Base-by-base conservation (phyloP, 1,140 invertebrate species). In the Conus ventricosus region DNA sequence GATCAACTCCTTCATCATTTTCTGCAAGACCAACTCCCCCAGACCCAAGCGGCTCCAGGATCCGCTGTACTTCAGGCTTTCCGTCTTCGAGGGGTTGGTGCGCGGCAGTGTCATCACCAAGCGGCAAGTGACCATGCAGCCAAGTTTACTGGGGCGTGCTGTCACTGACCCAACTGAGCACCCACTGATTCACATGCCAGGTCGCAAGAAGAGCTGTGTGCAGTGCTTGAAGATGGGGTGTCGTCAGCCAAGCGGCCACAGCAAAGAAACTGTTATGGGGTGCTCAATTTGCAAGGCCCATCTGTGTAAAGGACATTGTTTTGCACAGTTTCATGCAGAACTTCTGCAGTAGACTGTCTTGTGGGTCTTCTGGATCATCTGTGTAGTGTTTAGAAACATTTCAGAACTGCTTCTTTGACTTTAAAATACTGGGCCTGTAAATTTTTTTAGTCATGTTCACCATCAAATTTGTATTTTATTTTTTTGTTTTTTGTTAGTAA, bases 1-100 rank as follows among this genome's bases (percentile, higher is more conserved):
- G 4, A n/a, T 71, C 23, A 71, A 86, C 51, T 57, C 57, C 27
- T 86, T 78, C 76, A 78, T 78, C n/a, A 78, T 84, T 51, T 57
- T 55, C 82, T 55, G 55, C 51, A 57, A 25, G 51, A 84, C 7
- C 54, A 84, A 23, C 11, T 23, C 54, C n/a, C 82, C 82, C 0
- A 23, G 7, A 23, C 60, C 51, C 51, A 39, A 27, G 39, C 10
- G n/a, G 17, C 1, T 23, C 20, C 51, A 83, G 81, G 81, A 83
- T 20, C 55, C 54, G 10, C 82, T 84, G 17, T n/a, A 84, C 7
- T 84, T 84, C 11, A n/a, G 82, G 15, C 17, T 57, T 51, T n/a
- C n/a, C n/a, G 15, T 53, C 23, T 84, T 84, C 8, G 27, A 84
- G 5, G 82, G 51, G 6, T 39, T 78, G 76, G 76, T 78, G 11